Evolutionary conservation across 2,113 vertebrate genomes (phyloP).

Genomic region (Phoenicopterus ruber): DNA sequence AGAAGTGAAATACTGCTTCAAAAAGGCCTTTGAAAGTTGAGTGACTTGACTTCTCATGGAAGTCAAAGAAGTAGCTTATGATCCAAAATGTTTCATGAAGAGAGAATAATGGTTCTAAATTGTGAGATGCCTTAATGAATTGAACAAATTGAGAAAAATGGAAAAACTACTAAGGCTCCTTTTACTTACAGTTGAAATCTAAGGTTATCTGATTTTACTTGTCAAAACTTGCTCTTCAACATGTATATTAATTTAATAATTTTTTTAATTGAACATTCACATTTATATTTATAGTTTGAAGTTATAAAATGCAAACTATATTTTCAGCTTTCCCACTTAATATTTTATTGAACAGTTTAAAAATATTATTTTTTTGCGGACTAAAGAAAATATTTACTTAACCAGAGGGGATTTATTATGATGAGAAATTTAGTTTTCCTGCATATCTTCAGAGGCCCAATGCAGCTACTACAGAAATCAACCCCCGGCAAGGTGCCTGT

Average conservation of each 20-base stretch:
- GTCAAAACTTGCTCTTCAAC: not conserved
- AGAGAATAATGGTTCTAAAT: not conserved
- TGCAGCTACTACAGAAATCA: not conserved
- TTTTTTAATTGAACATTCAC: not conserved
- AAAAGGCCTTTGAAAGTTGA: not conserved
- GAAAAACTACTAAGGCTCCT: not conserved
- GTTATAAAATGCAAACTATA: not conserved
- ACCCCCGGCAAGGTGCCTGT: not conserved
- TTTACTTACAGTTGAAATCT: not conserved
- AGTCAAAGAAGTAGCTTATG: not conserved
- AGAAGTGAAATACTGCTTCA: not conserved
- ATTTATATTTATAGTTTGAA: not conserved
- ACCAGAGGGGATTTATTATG: not conserved
- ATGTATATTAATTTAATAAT: not conserved
- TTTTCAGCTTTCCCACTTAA: not conserved
- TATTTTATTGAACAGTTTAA: not conserved
- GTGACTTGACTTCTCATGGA: not conserved
- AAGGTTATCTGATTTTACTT: not conserved
- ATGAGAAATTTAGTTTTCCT: not conserved
- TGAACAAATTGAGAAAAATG: not conserved
- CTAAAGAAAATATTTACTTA: not conserved
- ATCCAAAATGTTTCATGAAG: not conserved
- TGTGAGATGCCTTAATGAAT: not conserved
- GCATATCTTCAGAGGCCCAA: not conserved
- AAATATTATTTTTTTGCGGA: not conserved